Base-by-base conservation (phyloP, 2,888 invertebrate genomes). In the Nomada flava region DNA sequence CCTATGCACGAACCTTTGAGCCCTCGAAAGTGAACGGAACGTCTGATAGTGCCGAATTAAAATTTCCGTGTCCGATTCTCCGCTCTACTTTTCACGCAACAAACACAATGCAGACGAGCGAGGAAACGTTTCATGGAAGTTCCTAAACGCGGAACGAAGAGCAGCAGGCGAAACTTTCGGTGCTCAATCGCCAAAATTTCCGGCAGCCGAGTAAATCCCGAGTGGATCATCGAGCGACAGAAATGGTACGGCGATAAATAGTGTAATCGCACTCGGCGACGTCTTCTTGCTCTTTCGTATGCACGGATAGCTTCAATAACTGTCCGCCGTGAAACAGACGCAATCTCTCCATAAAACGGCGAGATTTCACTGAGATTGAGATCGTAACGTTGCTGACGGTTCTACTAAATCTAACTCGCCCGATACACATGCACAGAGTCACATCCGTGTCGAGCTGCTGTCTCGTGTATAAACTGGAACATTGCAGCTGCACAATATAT, bases 301-400 rank as follows among this genome's bases (percentile, higher is more conserved):
- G 79, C 77, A 81, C 82, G 80, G 79, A 78, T 80, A 82, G 81
- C 83, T 88, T 88, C 89, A 86, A 89, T 90, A 89, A 89, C 84
- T 84, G 77, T 79, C 78, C 74, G 68, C 77, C 79, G 78, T 78
- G 83, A 83, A 83, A 78, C 78, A 60, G 76, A 67, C 64, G 57
- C 57, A 57, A 69, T 64, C 20, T 55, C 73, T 75, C 87, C 86
- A 88, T 92, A 91, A 91, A 92, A 91, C 84, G 88, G 85, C 81
- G 87, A 88, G 84, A 87, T 89, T 76, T 84, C 86, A 60, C 79
- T 67, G 90, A 91, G 91, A 91, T 92, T 91, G 91, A 91, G 91
- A 91, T 90, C 89, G 89, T 90, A 91, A 92, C 86, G 88, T 83
- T 62, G 77, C 79, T 65, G 60, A 60, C 67, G 57, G 64, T 79